Base-by-base conservation (phyloP, 2,113 vertebrate genomes). In the Paracanthobrama guichenoti region DNA sequence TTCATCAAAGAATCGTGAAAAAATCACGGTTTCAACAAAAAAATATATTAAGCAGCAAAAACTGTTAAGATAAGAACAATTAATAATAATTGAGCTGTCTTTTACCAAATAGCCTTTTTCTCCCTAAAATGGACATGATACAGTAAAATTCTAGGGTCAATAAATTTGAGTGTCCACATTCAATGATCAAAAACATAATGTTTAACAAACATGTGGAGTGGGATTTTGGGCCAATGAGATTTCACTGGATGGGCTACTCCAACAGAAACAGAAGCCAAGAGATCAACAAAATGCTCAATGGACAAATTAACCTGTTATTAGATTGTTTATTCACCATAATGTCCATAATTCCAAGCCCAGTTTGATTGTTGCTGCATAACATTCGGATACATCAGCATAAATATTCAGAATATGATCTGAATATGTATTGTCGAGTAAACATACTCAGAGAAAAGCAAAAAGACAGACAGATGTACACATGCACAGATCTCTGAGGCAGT, bases 401-500 rank as follows among this genome's bases (percentile, higher is more conserved):
- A 77, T 77, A 39, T 76, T 57, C 50, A 39, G 28, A 76, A 76
- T 55, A 22, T 44, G 11, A 24, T 60, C 0, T 11, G 50, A 78
- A 44, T 78, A 78, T 78, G 39, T 16, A 64, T 64, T 57, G 31
- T 31, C 0, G 26, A 46, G 20, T 26, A 44, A 62, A 24, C 8
- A 9, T 24, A 35, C 6, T 78, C 50, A 0, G n/a, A 62, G 12
- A 13, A 24, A 62, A 11, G 28, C 50, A 48, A 16, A 79, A 12
- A 79, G 7, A 60, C 44, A 42, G 6, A 74, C 55, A 59, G 26
- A 75, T 42, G 48, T 24, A 18, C 16, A 76, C 35, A 39, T 28
- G 60, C 50, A 46, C 35, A 79, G 11, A 46, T 46, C 69, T 75
- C 46, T 75, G 46, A 24, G 16, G 69, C 24, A 59, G 42, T 85